Evolutionary conservation across 2,113 vertebrate genomes (phyloP).

Genomic region (Etia nguti): DNA sequence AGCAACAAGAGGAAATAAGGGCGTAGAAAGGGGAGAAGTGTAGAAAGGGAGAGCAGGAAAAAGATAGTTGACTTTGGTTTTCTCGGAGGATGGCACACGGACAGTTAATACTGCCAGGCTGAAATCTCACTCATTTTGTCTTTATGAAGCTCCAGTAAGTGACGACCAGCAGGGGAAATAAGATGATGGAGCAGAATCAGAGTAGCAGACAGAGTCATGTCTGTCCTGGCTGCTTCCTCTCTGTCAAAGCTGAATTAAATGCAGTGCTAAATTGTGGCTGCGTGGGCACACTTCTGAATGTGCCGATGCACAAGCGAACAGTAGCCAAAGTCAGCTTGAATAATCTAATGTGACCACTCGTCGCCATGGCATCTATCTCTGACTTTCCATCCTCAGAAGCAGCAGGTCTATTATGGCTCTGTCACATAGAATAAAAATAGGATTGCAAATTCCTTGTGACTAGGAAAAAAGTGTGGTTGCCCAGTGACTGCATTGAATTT

Average conservation of each 20-base stretch:
- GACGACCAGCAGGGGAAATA: conserved; percentile 59
- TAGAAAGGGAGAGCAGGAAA: not conserved
- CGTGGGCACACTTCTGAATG: not conserved
- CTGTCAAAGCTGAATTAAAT: conserved; percentile 13
- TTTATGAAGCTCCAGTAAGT: conserved; percentile 50
- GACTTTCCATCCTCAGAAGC: not conserved
- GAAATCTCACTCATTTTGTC: conserved; percentile 18
- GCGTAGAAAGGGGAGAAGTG: not conserved
- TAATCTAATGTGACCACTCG: not conserved
- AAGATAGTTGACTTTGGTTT: not conserved
- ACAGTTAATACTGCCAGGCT: conserved; percentile 12
- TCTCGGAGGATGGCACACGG: not conserved
- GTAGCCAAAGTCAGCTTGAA: not conserved
- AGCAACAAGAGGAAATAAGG: not conserved
- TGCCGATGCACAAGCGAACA: not conserved
- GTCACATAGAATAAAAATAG: not conserved
- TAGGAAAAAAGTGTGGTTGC: not conserved
- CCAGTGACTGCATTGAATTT: not conserved
- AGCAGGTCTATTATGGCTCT: not conserved
- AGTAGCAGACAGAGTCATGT: conserved; percentile 25
- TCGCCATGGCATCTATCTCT: not conserved
- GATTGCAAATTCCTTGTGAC: not conserved
- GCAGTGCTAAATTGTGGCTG: conserved; percentile 18
- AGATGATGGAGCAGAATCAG: conserved; percentile 39
- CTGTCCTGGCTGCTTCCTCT: not conserved